Base-by-base conservation (phyloP, 2,888 invertebrate genomes). In the Mallateleia sp. region DNA sequence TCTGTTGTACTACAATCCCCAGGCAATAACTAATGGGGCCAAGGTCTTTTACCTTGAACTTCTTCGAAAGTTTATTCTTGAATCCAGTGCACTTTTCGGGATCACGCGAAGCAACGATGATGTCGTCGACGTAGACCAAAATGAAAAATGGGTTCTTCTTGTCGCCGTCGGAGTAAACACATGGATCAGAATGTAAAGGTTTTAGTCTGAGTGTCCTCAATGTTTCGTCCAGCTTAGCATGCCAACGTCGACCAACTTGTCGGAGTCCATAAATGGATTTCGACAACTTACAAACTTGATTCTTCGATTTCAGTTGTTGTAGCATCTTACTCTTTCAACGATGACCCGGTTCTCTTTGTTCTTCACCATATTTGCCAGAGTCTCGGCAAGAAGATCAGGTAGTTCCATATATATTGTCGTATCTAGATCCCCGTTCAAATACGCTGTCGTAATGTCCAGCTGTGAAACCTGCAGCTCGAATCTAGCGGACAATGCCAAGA, bases 61-160 rank as follows among this genome's bases (percentile, higher is more conserved):
- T 42, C 54, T 78, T 56, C 7, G 77, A 64, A 11, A 90, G 62
- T 20, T 75, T 34, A 14, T 64, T 24, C 28, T 88, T 78, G 15
- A 91, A 52, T 32, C 80, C 18, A 9, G 77, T 56, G 42, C 83
- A 72, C 14, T 50, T 84, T 28, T 79, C 58, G 28, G 45, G 25
- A 75, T 88, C 69, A 20, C 71, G 86, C 15, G 88, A 90, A 20
- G 84, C 86, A 18, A 91, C 71, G 9, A 92, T 38, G 25, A 91
- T 87, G 71, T 92, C 92, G 54, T 92, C 90, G 7, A 92, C 92
- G 79, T 90, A 91, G 18, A 90, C 88, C 14, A 85, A 56, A 38
- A 91, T 83, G 9, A 66, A 14, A 14, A 28, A 11, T 11, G 15
- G 22, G 9, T 78, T 50, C 50, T 84, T 34, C 22, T 87, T 80